Evolutionary conservation across 2,888 invertebrate species (phyloP).

Genomic region (Nysson spinosus): DNA sequence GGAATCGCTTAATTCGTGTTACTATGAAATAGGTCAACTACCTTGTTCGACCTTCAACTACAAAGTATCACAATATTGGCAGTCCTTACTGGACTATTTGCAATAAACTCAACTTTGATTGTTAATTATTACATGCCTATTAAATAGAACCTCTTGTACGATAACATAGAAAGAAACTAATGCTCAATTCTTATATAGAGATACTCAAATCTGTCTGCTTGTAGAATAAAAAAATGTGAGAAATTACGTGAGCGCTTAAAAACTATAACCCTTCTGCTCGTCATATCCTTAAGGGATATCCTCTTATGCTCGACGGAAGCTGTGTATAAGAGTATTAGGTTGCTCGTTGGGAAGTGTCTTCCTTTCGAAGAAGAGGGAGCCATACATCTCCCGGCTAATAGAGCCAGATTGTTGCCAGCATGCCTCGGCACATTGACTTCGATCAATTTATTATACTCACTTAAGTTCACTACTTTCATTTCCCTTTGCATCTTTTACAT

Average conservation of each 20-base stretch:
- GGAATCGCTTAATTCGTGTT: too few relatives aligned
- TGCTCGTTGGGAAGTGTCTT: slow-evolving; percentile 41
- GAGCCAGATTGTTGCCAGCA: slow-evolving; percentile 64
- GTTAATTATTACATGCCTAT: too few relatives aligned
- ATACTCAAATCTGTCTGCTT: too few relatives aligned
- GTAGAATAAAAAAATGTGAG: too few relatives aligned
- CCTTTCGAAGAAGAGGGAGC: slow-evolving; percentile 51
- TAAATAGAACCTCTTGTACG: too few relatives aligned
- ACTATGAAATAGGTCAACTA: too few relatives aligned
- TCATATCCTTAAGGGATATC: slow-evolving; percentile 43
- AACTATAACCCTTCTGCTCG: slow-evolving; percentile 4
- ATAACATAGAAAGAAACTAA: too few relatives aligned
- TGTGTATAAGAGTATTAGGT: slow-evolving; percentile 43
- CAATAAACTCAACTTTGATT: too few relatives aligned
- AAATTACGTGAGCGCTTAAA: slow-evolving; percentile 12
- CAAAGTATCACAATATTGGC: too few relatives aligned
- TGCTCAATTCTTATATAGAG: too few relatives aligned
- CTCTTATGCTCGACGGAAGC: slow-evolving; percentile 46
- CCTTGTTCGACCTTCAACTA: too few relatives aligned
- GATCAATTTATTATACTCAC: slow-evolving; percentile 68
- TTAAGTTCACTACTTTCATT: slow-evolving; percentile 52
- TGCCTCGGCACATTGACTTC: slow-evolving; percentile 58
- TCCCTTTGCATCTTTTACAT: slow-evolving; percentile 46
- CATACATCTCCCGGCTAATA: slow-evolving; percentile 64
- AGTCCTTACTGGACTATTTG: too few relatives aligned